These are phyloP conservation scores for Clarias batrachus DNA, from an alignment of 2,113 vertebrate species.

Conservation along the genomic window DNA sequence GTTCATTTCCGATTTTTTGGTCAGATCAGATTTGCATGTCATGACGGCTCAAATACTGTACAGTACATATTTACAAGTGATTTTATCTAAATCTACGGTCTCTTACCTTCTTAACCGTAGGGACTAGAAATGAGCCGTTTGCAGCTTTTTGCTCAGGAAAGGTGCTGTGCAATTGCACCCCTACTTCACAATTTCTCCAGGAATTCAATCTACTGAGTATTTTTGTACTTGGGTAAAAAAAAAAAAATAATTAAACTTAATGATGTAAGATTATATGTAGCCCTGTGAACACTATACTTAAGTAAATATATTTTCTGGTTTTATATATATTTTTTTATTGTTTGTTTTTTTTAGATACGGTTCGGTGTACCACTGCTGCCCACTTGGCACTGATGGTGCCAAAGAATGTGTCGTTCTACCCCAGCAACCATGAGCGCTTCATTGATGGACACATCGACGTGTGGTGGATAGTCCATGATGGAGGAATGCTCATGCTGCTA, in stretches of 20 bases:
- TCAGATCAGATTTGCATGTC: too few relatives aligned
- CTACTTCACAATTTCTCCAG: too few relatives aligned
- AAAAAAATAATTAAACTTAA: background rate
- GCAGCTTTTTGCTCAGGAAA: too few relatives aligned
- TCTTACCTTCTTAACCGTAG: too few relatives aligned
- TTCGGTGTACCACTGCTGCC: slow-evolving; percentile 94
- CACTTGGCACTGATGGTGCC: slow-evolving; percentile 94
- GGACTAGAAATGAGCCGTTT: too few relatives aligned
- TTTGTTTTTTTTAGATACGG: slow-evolving; percentile 77
- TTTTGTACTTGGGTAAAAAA: background rate
- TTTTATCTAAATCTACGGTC: too few relatives aligned
- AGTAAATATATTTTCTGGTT: background rate
- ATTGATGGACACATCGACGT: slow-evolving; percentile 94
- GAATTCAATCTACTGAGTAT: background rate
- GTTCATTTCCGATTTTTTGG: too few relatives aligned
- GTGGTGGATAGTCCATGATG: slow-evolving; percentile 99
- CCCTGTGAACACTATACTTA: background rate
- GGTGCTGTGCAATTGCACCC: too few relatives aligned
- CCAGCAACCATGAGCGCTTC: slow-evolving; percentile 96
- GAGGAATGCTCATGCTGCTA: slow-evolving; percentile 96
- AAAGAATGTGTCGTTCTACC: slow-evolving; percentile 97
- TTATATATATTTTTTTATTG: background rate
- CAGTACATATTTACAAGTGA: too few relatives aligned
- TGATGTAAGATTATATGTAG: background rate
- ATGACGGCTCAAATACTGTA: too few relatives aligned